Base-by-base conservation (phyloP, 1,140 invertebrate genomes). In the Drosophila sulfurigaster region DNA sequence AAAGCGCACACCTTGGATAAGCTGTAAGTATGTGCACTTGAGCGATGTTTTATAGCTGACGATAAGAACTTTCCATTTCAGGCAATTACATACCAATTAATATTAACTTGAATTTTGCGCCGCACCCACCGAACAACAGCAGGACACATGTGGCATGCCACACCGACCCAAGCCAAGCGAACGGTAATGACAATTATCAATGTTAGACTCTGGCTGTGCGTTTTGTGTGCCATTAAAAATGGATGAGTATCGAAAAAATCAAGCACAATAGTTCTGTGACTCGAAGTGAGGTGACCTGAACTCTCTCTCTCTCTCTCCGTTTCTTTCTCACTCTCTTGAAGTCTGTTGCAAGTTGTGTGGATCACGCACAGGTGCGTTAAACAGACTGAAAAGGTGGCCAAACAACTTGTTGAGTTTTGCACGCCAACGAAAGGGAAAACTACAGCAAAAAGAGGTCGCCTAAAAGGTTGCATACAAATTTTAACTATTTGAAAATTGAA, bases 211-310 rank as follows among this genome's bases (percentile, higher is more conserved):
- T 16, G 5, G 35, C 5, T 45, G 20, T 15, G 48, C 13, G 46
- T 63, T 57, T 58, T 41, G 35, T 64, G 69, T 2, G 43, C 32
- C 72, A 83, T 82, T 76, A 80, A 82, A 80, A 77, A 82, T 82
- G 65, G 11, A 82, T 79, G 8, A 46, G 62, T 78, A 81, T 58
- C 70, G 75, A 75, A 78, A 80, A 81, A 68, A 20, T 48, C 58
- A 38, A 72, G 35, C 62, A 54, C n/a, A 46, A 54, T 20, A 59
- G 51, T 59, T 73, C 74, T 25, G 20, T 25, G 20, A 25, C 20
- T 25, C 20, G 0, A 4, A 25, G 32, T 32, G 32, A 32, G 32
- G 32, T 32, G 32, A 25, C 20, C 32, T 32, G 32, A 32, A 32
- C 32, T 32, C 32, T 32, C 5, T 32, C 28, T 30, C n/a, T n/a